These are phyloP conservation scores for Schizothorax lantsangensis DNA, from an alignment of 2,797 vertebrate species.

Conservation along the genomic window DNA sequence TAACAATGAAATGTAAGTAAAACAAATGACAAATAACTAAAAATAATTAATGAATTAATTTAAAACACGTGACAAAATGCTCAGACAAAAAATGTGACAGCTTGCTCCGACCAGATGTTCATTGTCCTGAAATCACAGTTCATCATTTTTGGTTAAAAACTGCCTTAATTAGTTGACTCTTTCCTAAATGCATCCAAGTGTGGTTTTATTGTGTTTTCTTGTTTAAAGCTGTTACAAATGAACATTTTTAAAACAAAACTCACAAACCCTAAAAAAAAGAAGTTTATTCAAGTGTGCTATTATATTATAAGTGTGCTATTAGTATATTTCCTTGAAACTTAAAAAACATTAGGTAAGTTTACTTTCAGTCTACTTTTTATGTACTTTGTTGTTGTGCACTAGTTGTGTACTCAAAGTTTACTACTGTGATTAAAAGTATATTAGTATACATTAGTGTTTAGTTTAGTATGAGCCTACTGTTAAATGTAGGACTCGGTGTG, in stretches of 20 bases:
- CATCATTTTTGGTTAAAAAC: neutral
- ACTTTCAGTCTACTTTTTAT: neutral
- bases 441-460: neutral
- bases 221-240: neutral
- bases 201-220: neutral
- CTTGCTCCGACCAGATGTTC: neutral
- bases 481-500: no score
- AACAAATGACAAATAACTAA: neutral
- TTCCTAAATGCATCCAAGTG: neutral
- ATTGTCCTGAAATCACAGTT: neutral
- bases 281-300: neutral
- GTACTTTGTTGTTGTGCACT: neutral
- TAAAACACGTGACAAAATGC: neutral
- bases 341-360: neutral
- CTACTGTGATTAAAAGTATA: neutral
- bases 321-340: no score
- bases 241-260: neutral
- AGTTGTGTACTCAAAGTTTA: neutral
- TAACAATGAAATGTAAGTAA: neutral
- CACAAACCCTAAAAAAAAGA: neutral
- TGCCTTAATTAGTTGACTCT: neutral
- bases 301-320: neutral
- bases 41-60: neutral
- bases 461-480: no score
- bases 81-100: neutral